phyloP scores from a whole-genome alignment of 2,888 invertebrate species.

The Dryobota labecula region DNA sequence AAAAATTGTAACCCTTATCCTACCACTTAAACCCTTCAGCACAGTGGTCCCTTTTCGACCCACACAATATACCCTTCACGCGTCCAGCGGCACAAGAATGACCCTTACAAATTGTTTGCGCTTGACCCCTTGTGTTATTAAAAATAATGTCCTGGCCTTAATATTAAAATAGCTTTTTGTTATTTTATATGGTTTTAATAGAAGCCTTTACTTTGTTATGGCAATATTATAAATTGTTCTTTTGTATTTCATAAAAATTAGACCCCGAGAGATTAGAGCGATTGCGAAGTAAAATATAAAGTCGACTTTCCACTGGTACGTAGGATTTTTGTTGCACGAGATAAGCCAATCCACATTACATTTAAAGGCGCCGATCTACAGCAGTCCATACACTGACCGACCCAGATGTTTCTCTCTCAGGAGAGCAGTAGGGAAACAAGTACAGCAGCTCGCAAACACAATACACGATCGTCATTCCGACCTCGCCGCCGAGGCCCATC shows the following conservation, averaged over 20 bases:
- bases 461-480: too few species aligned
- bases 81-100: not conserved
- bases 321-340: too few species aligned
- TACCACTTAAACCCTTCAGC: slow-evolving; percentile 4
- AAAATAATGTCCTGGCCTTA: slow-evolving; percentile 2
- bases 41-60: not conserved
- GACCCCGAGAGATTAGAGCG: too few species aligned
- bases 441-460: too few species aligned
- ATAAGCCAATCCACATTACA: too few species aligned
- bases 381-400: too few species aligned
- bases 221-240: not conserved
- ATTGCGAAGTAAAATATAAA: too few species aligned
- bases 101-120: slow-evolving; percentile 3
- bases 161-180: slow-evolving; percentile 1
- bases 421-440: too few species aligned
- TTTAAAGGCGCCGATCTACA: too few species aligned
- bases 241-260: not conserved
- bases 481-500: too few species aligned
- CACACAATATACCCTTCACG: slow-evolving; percentile 17
- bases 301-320: too few species aligned
- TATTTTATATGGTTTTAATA: not conserved
- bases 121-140: slow-evolving; percentile 22
- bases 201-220: not conserved
- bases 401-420: too few species aligned
- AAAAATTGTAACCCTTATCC: not conserved